Evolutionary conservation across 2,113 vertebrate genomes (phyloP), one percentile per base, ranked within the genome.

Genomic region (Corydoras maculifer): DNA sequence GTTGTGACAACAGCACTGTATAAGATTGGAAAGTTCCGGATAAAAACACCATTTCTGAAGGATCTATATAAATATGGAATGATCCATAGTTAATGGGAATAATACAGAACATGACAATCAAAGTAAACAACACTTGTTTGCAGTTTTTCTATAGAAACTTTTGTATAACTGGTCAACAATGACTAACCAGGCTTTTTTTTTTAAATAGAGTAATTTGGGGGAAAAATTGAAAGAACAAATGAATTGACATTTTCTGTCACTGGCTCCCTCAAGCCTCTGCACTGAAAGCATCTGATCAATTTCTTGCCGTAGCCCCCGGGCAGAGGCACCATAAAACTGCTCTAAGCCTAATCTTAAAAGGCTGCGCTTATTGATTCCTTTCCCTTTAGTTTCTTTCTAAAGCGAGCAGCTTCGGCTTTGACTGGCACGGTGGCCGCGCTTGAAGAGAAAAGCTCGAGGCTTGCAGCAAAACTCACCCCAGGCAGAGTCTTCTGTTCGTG

Each of bases 261-360:
- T 69, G 79, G 83, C 77, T 80, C 80, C 75, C 62, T 13, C 77
- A 79, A 77, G 65, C 73, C 30, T 62, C 30, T 2, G 18, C 66
- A 69, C 70, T 79, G 75, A 84, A 80, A 79, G 79, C 74, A 75
- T 85, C 79, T 79, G 84, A 86, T 88, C 84, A 82, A 87, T 87
- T 83, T 73, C 75, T 69, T 75, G 78, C 73, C 74, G 80, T 75
- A 79, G 76, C 77, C 83, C 81, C 83, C 6, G 58, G 67, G 66
- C 69, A 70, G 74, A 76, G 72, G 64, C 64, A 57, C 81, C 79
- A 82, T 80, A 71, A 75, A 84, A 85, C 84, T 74, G 81, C 84
- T 87, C 69, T 84, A 85, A 79, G 75, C 57, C 15, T 79, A 80
- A 80, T 81, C 84, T 84, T 81, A 86, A 88, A 88, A 84, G 82